A percentile compares a stretch with the other conserved stretches of the same genome.
Conservation (phyloP, 2,113 vertebrate species). For the Pionites leucogaster region DNA sequence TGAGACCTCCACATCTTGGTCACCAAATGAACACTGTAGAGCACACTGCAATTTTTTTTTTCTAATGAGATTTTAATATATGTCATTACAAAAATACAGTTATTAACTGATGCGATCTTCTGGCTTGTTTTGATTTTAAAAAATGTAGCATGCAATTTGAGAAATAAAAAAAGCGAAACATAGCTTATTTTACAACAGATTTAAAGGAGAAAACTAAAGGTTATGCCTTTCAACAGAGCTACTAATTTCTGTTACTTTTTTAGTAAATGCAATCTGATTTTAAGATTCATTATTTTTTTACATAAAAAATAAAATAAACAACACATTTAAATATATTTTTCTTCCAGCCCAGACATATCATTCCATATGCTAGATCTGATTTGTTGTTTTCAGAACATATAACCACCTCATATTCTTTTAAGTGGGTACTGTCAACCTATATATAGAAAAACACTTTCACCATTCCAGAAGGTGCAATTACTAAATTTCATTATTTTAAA, state of each 20-base stretch:
- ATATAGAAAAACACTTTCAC: background rate
- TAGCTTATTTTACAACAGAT: background rate
- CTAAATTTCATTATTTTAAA: background rate
- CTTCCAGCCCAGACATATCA: background rate
- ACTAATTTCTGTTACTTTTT: background rate
- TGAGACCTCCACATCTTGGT: background rate
- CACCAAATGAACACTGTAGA: background rate
- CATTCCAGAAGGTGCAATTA: background rate
- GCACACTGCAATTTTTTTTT: background rate
- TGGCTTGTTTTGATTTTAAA: background rate
- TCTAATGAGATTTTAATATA: background rate
- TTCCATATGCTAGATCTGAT: background rate
- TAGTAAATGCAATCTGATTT: background rate
- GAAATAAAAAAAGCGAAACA: background rate
- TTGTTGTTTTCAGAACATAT: background rate
- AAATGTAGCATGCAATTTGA: background rate
- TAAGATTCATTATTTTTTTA: background rate
- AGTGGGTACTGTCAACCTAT: background rate
- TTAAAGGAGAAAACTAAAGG: background rate
- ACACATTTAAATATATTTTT: background rate
- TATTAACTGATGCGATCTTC: background rate
- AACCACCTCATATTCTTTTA: background rate
- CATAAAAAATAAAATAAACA: background rate
- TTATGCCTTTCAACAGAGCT: background rate
- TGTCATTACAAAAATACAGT: background rate